These are phyloP conservation scores for Apoda limacodes DNA, from an alignment of 2,888 invertebrate genomes.

Conservation along the genomic window DNA sequence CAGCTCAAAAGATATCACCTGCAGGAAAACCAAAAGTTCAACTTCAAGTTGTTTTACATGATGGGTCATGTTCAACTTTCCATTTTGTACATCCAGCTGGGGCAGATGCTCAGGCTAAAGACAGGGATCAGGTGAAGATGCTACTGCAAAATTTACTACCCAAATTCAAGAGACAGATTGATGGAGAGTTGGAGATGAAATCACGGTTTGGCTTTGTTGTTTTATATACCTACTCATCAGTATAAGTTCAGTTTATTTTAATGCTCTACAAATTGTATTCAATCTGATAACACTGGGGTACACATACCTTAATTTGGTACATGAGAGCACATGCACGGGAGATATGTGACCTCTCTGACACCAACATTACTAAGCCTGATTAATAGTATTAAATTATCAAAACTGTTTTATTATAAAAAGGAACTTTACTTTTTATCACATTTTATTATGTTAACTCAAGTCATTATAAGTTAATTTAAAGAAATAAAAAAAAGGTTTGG, in stretches of 20 bases:
- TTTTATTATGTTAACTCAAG: neutral
- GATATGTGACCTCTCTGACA: too few relatives aligned
- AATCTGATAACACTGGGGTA: too few relatives aligned
- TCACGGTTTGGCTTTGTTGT: conserved; percentile 72
- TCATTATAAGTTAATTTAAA: conserved; percentile 2
- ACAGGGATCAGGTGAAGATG: conserved; percentile 94
- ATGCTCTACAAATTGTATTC: too few relatives aligned
- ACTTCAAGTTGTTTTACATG: conserved; percentile 94
- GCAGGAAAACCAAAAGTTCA: conserved; percentile 98
- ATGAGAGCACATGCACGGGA: too few relatives aligned
- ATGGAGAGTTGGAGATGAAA: conserved; percentile 90
- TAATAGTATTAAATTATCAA: neutral
- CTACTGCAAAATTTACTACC: conserved; percentile 90
- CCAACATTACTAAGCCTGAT: too few relatives aligned
- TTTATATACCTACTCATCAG: conserved; percentile 19
- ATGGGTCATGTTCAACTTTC: conserved; percentile 95
- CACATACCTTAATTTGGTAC: too few relatives aligned
- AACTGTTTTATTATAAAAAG: neutral
- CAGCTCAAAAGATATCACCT: conserved; percentile 98
- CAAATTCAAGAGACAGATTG: conserved; percentile 92
- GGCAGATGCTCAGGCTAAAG: conserved; percentile 83
- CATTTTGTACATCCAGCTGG: conserved; percentile 95
- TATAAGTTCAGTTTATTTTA: conserved; percentile 7
- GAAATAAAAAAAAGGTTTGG: too few relatives aligned
- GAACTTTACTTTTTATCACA: too few relatives aligned